phyloP scores from a whole-genome alignment of 2,888 invertebrate species.

The Spisula solida region DNA sequence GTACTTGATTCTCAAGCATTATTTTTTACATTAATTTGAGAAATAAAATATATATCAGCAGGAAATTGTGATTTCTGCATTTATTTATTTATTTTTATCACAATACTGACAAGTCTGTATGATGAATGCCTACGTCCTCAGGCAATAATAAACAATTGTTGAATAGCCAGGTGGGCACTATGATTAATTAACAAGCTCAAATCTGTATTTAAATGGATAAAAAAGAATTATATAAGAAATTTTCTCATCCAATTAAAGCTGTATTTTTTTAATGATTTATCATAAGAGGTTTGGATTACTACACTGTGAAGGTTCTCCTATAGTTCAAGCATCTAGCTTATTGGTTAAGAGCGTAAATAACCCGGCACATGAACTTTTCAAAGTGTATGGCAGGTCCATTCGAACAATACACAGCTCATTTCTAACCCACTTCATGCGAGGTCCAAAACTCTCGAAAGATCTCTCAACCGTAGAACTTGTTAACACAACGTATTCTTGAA shows the following conservation, averaged over 20 bases:
- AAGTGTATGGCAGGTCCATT: constrained; percentile 43
- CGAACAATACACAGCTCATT: constrained; percentile 65
- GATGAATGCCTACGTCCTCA: no score
- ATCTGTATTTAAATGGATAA: neutral
- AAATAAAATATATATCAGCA: no score
- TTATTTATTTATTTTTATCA: no score
- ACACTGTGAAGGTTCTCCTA: constrained; percentile 27
- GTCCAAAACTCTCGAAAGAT: constrained; percentile 60
- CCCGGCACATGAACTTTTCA: constrained; percentile 57
- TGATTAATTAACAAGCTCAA: neutral
- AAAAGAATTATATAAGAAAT: constrained; percentile 22
- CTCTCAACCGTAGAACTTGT: constrained; percentile 57
- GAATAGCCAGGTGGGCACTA: constrained; percentile 6
- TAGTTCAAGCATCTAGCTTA: constrained; percentile 41
- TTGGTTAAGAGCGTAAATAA: constrained; percentile 33
- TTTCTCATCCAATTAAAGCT: constrained; percentile 9
- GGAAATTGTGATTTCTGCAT: no score
- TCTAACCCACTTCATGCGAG: constrained; percentile 66
- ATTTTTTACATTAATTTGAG: no score
- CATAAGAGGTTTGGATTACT: neutral
- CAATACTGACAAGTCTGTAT: no score
- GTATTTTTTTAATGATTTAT: constrained; percentile 27
- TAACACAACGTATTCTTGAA: constrained; percentile 65
- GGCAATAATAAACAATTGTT: no score
- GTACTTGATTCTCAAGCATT: no score